Evolutionary conservation across 2,797 vertebrate species (phyloP).

Genomic region (Spinibarbus caldwelli): DNA sequence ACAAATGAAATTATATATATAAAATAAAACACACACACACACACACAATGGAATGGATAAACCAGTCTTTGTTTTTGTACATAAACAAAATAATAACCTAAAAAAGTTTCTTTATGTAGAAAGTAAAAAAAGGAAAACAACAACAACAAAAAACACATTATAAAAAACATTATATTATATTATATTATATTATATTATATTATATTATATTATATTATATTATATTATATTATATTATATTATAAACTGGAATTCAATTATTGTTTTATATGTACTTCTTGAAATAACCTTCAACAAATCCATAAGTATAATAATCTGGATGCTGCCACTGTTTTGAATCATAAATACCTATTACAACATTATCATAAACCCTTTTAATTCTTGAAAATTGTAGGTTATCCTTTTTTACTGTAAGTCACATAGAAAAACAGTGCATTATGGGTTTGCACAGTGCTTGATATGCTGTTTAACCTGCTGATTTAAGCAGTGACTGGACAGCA

Average conservation of each 20-base stretch:
- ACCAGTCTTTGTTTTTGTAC: neutral
- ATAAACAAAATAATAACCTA: neutral
- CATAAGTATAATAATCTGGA: neutral
- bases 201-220: too few relatives aligned
- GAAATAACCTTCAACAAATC: too few relatives aligned
- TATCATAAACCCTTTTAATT: neutral
- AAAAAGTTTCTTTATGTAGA: neutral
- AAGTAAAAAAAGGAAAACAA: too few relatives aligned
- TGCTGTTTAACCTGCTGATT: neutral
- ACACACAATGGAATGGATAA: neutral
- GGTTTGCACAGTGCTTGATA: neutral
- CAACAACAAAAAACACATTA: too few relatives aligned
- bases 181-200: too few relatives aligned
- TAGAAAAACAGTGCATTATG: neutral
- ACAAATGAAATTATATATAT: too few relatives aligned
- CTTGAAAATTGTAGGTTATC: neutral
- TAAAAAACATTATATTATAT: too few relatives aligned
- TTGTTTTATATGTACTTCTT: too few relatives aligned
- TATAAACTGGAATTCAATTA: too few relatives aligned
- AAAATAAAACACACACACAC: too few relatives aligned
- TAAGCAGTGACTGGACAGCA: neutral
- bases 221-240: too few relatives aligned
- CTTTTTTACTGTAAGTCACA: neutral
- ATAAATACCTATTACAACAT: neutral
- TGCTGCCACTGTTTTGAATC: neutral